Conservation (phyloP, 2,797 vertebrate genomes). For the Artibeus jamaicensis region DNA sequence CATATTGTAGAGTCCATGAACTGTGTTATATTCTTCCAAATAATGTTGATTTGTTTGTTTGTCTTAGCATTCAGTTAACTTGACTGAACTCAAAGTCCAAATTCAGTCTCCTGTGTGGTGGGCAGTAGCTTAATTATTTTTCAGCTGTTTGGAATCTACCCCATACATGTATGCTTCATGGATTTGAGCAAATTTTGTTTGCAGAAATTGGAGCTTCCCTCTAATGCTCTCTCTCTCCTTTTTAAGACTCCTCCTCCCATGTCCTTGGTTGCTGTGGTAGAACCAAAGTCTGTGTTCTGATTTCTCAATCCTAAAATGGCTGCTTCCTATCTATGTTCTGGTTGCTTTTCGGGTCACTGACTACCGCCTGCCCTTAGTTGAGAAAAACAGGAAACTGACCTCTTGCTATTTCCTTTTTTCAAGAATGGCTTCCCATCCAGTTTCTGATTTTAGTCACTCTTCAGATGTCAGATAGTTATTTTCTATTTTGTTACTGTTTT, state of each 20-base stretch:
- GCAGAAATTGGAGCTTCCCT: not conserved
- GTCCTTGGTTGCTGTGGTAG: not conserved
- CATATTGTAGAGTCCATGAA: not conserved
- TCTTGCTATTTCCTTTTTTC: not conserved
- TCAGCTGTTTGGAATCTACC: not conserved
- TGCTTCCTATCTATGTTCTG: not conserved
- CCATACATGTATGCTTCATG: not conserved
- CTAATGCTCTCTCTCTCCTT: not conserved
- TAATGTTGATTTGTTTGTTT: not conserved
- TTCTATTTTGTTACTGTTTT: not conserved
- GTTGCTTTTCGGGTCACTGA: not conserved
- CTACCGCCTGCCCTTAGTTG: not conserved
- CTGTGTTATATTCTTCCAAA: not conserved
- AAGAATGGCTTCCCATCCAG: not conserved
- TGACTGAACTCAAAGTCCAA: not conserved
- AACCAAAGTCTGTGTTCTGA: not conserved
- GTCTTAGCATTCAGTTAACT: not conserved
- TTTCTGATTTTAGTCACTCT: not conserved
- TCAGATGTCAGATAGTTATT: not conserved
- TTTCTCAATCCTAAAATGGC: not conserved
- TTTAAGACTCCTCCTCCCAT: not conserved
- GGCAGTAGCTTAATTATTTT: not conserved
- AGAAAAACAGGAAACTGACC: not conserved
- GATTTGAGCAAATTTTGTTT: not conserved
- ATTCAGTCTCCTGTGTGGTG: not conserved